Evolutionary conservation across 2,888 invertebrate genomes (phyloP).

Genomic region (Agelastica alni): DNA sequence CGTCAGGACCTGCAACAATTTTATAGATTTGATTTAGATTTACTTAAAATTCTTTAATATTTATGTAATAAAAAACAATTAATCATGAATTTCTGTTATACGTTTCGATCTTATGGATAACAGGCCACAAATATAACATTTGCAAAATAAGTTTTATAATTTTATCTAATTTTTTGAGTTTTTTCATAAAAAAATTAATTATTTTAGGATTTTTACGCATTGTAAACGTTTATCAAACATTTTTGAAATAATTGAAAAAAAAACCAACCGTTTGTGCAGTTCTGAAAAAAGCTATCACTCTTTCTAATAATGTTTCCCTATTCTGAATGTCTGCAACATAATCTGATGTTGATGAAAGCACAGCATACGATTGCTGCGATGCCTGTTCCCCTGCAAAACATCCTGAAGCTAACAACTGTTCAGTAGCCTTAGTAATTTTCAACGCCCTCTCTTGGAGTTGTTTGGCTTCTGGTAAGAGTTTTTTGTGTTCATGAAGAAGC

Average conservation of each 20-base stretch:
- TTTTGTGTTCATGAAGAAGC: constrained; percentile 69
- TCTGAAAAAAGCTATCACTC: constrained; percentile 73
- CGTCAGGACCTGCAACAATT: constrained; percentile 64
- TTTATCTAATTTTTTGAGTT: too few species aligned
- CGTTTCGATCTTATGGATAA: too few species aligned
- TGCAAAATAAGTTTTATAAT: too few species aligned
- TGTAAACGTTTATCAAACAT: too few species aligned
- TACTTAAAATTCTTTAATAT: too few species aligned
- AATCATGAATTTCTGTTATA: too few species aligned
- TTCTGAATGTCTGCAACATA: constrained; percentile 73
- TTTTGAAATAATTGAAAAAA: too few species aligned
- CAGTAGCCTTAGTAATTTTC: constrained; percentile 77
- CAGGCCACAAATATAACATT: too few species aligned
- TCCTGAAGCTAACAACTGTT: constrained; percentile 71
- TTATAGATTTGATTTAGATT: too few species aligned
- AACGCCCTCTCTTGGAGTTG: constrained; percentile 75
- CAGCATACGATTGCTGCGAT: constrained; percentile 67
- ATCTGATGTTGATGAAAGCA: constrained; percentile 69
- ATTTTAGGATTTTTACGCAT: too few species aligned
- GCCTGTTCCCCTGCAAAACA: constrained; percentile 73
- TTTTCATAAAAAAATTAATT: too few species aligned
- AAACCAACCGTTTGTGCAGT: constrained; percentile 65
- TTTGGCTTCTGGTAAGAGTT: constrained; percentile 72
- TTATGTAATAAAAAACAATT: too few species aligned
- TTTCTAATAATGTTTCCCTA: constrained; percentile 68